Base-by-base conservation (phyloP, 2,888 invertebrate genomes). In the Omphaloscelis lunosa region DNA sequence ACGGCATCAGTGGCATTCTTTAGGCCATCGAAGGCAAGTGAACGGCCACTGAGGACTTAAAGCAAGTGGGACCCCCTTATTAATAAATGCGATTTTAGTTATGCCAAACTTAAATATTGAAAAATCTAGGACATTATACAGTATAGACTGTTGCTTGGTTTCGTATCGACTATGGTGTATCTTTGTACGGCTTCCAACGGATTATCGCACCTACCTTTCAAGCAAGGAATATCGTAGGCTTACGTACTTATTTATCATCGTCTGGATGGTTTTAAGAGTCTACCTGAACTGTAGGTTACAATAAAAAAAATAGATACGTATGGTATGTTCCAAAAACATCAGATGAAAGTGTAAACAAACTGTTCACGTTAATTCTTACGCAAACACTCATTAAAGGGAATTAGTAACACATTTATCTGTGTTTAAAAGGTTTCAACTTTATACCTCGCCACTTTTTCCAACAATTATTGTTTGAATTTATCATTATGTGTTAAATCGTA, bases 201-300 rank as follows among this genome's bases (percentile, higher is more conserved):
- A 82, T 82, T 83, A 83, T 77, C 56, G 70, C 83, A 27, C 80
- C 65, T 61, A 12, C 48, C 20, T 65, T 77, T 69, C 29, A 56
- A 45, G 70, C 23, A 23, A 51, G 12, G 34, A 67, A n/a, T n/a
- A n/a, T 67, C 4, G 56, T 68, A n/a, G 4, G n/a, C n/a, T 34
- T 34, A n/a, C 3, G 11, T 68, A 53, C 29, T 34, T 56, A 17
- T 51, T 34, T 56, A 17, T 51, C 29, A 23, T n/a, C 20, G 17
- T 20, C 34, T 68, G 53, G 1, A 11, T 6, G 15, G 17, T 67
- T 51, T 29, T 48, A 15, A 48, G 2, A 12, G 23, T 67, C 15
- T 15, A 12, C 12, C 8, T 15, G 27, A 65, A 20, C 7, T 34
- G 34, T 34, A 34, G 34, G 34, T 34, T 34, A 34, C 34, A 34